phyloP scores from a whole-genome alignment of 2,113 vertebrate species.

The Mobula hypostoma region DNA sequence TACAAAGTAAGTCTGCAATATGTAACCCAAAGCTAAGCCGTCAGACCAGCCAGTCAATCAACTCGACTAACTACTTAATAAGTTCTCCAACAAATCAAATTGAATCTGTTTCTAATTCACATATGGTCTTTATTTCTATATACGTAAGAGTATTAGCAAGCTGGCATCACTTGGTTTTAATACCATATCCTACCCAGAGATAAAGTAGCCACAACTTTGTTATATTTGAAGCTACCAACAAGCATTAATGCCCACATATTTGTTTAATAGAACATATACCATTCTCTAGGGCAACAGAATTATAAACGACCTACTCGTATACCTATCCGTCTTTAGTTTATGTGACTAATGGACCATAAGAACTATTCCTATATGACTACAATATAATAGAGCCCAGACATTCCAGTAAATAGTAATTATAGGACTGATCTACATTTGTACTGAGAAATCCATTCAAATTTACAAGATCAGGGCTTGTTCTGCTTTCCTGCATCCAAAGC shows the following conservation, averaged over 20 bases:
- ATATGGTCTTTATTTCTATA: background rate
- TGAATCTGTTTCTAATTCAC: background rate
- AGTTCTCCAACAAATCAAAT: background rate
- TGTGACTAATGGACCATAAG: background rate
- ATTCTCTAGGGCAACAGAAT: background rate
- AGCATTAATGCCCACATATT: background rate
- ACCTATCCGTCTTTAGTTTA: background rate
- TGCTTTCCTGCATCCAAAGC: too few species aligned
- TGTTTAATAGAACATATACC: background rate
- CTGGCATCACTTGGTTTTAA: background rate
- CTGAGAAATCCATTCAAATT: too few species aligned
- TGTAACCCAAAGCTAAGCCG: background rate
- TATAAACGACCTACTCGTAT: background rate
- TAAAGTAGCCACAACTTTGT: background rate
- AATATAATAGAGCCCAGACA: too few species aligned
- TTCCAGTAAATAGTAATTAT: too few species aligned
- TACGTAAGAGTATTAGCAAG: background rate
- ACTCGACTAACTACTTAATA: background rate
- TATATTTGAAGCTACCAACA: background rate
- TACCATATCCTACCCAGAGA: background rate
- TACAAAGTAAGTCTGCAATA: background rate
- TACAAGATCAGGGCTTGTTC: too few species aligned
- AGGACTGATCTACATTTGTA: too few species aligned
- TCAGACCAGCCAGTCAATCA: background rate
- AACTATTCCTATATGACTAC: background rate